Evolutionary conservation across 2,888 invertebrate species (phyloP).

Genomic region (Lycaena phlaeas): DNA sequence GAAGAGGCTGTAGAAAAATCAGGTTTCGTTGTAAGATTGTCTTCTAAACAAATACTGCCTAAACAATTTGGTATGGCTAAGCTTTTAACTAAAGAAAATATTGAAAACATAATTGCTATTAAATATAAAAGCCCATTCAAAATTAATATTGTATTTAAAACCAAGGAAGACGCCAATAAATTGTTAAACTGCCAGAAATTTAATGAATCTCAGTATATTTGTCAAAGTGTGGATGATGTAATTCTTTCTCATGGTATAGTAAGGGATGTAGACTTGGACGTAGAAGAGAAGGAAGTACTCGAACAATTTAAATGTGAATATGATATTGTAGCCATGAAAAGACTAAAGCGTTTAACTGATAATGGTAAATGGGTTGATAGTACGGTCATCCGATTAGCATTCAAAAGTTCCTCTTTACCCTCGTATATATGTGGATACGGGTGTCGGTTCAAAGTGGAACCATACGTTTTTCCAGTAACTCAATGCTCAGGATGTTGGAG

Average conservation of each 20-base stretch:
- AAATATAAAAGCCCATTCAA: not conserved
- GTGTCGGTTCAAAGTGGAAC: not conserved
- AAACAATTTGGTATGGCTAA: not conserved
- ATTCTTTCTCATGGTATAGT: conserved; percentile 1
- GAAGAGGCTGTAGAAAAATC: not conserved
- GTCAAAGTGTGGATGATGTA: not conserved
- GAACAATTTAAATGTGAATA: conserved; percentile 8
- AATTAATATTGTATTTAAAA: conserved; percentile 2
- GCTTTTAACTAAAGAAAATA: not conserved
- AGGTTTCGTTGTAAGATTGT: not conserved
- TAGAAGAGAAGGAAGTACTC: not conserved
- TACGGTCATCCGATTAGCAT: not conserved
- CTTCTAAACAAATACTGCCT: not conserved
- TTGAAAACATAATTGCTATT: no score
- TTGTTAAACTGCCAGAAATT: not conserved
- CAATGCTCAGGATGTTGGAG: not conserved
- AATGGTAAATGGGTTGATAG: not conserved
- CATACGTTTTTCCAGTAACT: not conserved
- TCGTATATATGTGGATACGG: not conserved
- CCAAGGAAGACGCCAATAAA: not conserved
- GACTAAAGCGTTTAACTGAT: no score
- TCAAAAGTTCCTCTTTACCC: not conserved
- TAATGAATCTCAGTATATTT: conserved; percentile 1
- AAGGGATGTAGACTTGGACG: not conserved
- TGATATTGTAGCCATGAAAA: not conserved